Percentiles rank a stretch among this genome's conserved stretches.
Evolutionary conservation across 2,888 invertebrate genomes (phyloP).

Genomic region (Cremastinae sp.): DNA sequence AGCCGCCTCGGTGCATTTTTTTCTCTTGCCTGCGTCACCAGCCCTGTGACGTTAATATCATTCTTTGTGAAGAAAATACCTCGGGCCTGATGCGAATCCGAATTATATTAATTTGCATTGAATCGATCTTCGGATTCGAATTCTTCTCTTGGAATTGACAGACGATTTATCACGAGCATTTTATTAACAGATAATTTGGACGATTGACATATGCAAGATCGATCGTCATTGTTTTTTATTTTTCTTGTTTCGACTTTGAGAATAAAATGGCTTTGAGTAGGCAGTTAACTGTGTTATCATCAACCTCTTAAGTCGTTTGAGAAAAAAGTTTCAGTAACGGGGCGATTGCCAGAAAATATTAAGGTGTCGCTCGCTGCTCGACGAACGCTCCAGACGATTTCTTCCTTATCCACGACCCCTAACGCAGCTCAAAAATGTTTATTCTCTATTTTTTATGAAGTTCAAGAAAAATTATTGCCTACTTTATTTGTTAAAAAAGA

Average conservation of each 20-base stretch:
- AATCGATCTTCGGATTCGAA: constrained; percentile 29
- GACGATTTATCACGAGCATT: constrained; percentile 6
- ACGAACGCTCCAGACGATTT: constrained; percentile 35
- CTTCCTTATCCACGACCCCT: constrained; percentile 56
- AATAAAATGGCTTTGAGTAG: background rate
- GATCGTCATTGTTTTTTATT: too few species aligned
- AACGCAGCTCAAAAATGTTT: constrained; percentile 17
- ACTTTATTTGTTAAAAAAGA: background rate
- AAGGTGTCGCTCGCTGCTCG: constrained; percentile 36
- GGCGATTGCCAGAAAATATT: constrained; percentile 21
- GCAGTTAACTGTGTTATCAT: constrained; percentile 46
- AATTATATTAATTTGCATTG: constrained; percentile 49
- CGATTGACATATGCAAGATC: too few species aligned
- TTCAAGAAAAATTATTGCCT: background rate
- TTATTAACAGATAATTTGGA: too few species aligned
- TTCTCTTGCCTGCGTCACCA: constrained; percentile 34
- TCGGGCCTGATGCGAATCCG: constrained; percentile 26
- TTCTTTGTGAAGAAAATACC: constrained; percentile 48
- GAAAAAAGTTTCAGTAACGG: constrained; percentile 13
- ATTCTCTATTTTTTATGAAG: constrained; percentile 3
- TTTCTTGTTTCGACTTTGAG: too few species aligned
- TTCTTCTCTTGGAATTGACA: background rate
- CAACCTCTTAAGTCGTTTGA: constrained; percentile 11
- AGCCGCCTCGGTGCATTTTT: constrained; percentile 17
- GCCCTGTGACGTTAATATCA: constrained; percentile 49